Evolutionary conservation across 1,140 invertebrate genomes (phyloP), one percentile per base, ranked within the genome.

Genomic region (Zaprionus camerounensis): DNA sequence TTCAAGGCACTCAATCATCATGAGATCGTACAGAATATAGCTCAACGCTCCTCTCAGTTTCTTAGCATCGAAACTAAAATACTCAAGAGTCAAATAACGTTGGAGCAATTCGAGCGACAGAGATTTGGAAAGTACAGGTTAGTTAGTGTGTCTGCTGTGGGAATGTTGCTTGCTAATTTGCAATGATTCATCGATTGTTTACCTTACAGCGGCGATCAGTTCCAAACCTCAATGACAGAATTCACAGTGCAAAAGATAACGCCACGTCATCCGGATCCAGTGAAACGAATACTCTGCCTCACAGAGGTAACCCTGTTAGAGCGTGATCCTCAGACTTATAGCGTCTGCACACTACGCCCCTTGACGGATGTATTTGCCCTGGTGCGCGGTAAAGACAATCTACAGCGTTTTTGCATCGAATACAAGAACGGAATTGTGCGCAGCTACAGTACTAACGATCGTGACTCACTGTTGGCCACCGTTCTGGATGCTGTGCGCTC

Each of bases 261-360:
- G 13, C 93, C 94, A 7, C 94, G 97, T 55, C 96, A 98, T 93
- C 94, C 94, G 76, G 97, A 97, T 81, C 95, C 96, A 5, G 96
- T 98, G 34, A 94, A 97, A 76, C 94, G 98, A 71, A 97, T 97
- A 2, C 94, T 99, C n/a, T 99, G 98, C 92, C 94, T 99, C 0
- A 98, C 98, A 0, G 99, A 99, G 93, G 97, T 96, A 0, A 99
- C 98, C 94, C 94, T 99, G 20, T 93, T 99, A 34, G 99, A 99
- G 94, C 94, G 99, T 83, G 99, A 99, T 94, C 98, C 98, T 24
- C 97, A 97, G 87, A 99, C 98, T 1, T 99, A 99, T 93, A 97
- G 96, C 82, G 96, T 93, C n/a, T 93, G 95, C 78, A 98, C 98
- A 22, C 94, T 98, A 38, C 96, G 97, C 82, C 98, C 98, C 1